phyloP scores from a whole-genome alignment of 2,888 invertebrate species.

The Ormyrus thymus region DNA sequence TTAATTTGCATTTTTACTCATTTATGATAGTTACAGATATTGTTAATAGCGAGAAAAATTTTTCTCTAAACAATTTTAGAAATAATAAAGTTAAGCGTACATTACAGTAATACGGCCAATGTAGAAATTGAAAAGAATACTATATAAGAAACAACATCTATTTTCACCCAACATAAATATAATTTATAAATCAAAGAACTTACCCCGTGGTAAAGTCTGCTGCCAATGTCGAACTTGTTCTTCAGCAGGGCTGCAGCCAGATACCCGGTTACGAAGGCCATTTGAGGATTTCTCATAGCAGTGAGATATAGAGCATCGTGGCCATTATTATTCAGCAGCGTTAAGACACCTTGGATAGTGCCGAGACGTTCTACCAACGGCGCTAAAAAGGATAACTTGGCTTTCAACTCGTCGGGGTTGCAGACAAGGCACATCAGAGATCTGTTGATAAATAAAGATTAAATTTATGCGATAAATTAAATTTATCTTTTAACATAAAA shows the following conservation, averaged over 20 bases:
- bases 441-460: constrained; percentile 54
- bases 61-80: too few species aligned
- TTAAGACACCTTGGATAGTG: constrained; percentile 60
- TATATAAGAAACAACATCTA: too few species aligned
- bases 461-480: too few species aligned
- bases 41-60: too few species aligned
- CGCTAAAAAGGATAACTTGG: constrained; percentile 64
- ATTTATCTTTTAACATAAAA: too few species aligned
- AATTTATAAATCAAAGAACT: constrained; percentile 27
- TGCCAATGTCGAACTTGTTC: constrained; percentile 65
- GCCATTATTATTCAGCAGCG: constrained; percentile 62
- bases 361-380: constrained; percentile 68
- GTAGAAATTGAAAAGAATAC: too few species aligned
- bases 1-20: too few species aligned
- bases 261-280: constrained; percentile 67
- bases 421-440: constrained; percentile 67
- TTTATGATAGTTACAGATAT: too few species aligned
- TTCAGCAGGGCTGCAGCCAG: constrained; percentile 66
- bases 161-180: too few species aligned
- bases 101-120: too few species aligned
- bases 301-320: constrained; percentile 69
- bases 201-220: constrained; percentile 64
- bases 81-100: too few species aligned
- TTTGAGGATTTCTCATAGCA: constrained; percentile 65
- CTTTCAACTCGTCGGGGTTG: constrained; percentile 62